Percentiles rank a stretch among this genome's conserved stretches.
Evolutionary conservation across 2,113 vertebrate genomes (phyloP).

Genomic region (Arvicanthis niloticus): DNA sequence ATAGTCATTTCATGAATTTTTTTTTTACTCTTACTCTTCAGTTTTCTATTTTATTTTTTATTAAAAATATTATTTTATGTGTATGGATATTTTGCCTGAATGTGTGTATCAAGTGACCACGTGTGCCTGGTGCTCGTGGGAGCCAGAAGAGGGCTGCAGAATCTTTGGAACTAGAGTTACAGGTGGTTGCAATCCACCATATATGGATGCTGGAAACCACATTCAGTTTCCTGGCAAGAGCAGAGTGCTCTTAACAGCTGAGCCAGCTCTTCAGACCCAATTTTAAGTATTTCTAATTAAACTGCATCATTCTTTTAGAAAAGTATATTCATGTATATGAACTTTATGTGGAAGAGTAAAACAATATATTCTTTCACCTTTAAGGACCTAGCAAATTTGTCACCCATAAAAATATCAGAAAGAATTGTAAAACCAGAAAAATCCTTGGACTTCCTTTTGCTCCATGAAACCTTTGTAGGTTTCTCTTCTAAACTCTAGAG

Average conservation of each 20-base stretch:
- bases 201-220: not conserved
- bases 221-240: not conserved
- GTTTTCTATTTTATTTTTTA: conserved; percentile 11
- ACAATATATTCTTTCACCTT: not conserved
- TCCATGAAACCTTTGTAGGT: not conserved
- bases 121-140: not conserved
- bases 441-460: not conserved
- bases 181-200: not conserved
- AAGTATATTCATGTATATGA: not conserved
- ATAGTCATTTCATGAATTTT: not conserved
- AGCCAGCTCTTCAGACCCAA: not conserved
- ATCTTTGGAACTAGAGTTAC: not conserved
- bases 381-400: conserved; percentile 5
- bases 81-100: not conserved
- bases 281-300: conserved; percentile 38
- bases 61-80: not conserved
- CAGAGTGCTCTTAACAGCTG: not conserved
- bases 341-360: not conserved
- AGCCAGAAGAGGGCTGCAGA: not conserved
- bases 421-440: not conserved
- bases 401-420: not conserved
- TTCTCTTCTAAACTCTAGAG: not conserved
- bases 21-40: not conserved
- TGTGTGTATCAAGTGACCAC: not conserved
- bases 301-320: not conserved